These are phyloP conservation scores for Yponomeuta plumbellus DNA, from an alignment of 2,888 invertebrate species.

Conservation along the genomic window DNA sequence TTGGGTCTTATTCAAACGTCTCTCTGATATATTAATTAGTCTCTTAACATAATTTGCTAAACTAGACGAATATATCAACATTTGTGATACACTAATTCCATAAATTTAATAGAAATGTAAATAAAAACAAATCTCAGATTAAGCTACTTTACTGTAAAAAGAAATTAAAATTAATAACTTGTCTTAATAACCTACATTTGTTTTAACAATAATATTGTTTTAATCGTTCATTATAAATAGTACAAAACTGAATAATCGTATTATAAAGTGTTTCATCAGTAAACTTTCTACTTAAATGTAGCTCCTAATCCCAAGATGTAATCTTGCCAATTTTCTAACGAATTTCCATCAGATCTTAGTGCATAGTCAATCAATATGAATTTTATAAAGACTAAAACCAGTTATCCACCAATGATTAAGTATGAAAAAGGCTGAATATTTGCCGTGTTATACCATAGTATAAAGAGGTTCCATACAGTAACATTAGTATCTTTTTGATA, in stretches of 20 bases:
- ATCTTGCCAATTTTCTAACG: constrained; percentile 3
- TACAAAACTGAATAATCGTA: not conserved
- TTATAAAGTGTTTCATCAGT: not conserved
- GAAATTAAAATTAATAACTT: not conserved
- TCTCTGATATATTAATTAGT: constrained; percentile 1
- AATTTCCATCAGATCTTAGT: not conserved
- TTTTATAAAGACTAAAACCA: not conserved
- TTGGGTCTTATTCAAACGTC: not conserved
- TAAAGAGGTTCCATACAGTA: too few species aligned
- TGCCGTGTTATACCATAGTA: too few species aligned
- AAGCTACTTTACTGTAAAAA: constrained; percentile 4
- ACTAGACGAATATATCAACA: constrained; percentile 6
- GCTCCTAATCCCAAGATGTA: not conserved
- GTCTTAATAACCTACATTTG: not conserved
- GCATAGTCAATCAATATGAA: not conserved
- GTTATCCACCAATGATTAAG: not conserved
- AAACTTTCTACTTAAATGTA: constrained; percentile 3
- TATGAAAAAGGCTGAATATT: too few species aligned
- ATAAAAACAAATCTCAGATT: not conserved
- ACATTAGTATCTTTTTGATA: too few species aligned
- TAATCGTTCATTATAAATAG: not conserved
- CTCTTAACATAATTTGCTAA: not conserved
- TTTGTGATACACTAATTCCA: constrained; percentile 11
- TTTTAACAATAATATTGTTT: not conserved
- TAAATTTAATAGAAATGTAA: not conserved